Percentiles rank a stretch among this genome's conserved stretches.
Conservation (phyloP, 2,113 vertebrate genomes). For the Meleagris gallopavo region DNA sequence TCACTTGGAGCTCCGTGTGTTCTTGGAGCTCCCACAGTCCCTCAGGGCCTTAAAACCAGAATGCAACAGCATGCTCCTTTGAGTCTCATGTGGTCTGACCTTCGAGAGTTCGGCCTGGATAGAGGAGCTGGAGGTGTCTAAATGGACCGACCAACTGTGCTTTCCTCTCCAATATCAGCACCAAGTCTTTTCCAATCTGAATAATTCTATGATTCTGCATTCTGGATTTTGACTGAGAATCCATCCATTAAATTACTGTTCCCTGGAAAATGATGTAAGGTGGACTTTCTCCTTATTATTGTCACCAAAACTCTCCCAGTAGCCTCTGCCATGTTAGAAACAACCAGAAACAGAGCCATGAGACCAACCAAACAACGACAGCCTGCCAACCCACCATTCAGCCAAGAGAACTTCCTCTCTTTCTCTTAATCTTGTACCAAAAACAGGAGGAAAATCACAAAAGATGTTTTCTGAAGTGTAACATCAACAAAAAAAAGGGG, state of each 20-base stretch:
- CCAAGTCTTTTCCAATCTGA: too few species aligned
- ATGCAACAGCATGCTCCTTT: neutral
- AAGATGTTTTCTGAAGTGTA: neutral
- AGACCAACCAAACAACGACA: constrained; percentile 32
- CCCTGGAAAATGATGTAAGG: neutral
- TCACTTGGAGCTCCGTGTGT: neutral
- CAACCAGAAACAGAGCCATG: constrained; percentile 7
- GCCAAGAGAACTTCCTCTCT: constrained; percentile 27
- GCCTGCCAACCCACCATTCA: constrained; percentile 28
- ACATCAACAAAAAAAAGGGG: neutral
- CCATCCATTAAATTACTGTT: neutral
- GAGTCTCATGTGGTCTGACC: neutral
- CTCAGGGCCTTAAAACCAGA: constrained; percentile 43
- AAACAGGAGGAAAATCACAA: neutral
- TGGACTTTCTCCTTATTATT: neutral
- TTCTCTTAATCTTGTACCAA: neutral
- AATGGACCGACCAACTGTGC: neutral
- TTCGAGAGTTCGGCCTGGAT: neutral
- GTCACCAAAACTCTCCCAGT: neutral
- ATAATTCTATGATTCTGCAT: too few species aligned
- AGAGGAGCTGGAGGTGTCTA: neutral
- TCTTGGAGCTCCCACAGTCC: constrained; percentile 33
- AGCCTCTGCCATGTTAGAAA: neutral
- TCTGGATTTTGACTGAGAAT: neutral
- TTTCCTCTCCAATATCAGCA: neutral